Evolutionary conservation across 2,113 vertebrate species (phyloP).

Genomic region (Isichthys henryi): DNA sequence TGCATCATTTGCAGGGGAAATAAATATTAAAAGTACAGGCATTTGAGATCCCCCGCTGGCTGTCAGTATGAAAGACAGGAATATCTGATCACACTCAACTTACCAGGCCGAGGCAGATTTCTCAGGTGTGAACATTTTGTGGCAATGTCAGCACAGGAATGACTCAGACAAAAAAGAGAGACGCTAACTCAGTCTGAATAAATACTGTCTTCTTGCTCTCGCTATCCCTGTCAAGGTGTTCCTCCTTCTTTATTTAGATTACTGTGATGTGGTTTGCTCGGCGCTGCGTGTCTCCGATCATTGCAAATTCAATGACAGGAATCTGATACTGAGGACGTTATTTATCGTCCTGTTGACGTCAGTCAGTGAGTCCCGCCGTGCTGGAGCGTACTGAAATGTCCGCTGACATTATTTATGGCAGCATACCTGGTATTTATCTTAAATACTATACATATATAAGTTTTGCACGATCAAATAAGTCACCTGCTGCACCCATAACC

Average conservation of each 20-base stretch:
- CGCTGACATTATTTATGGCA: background rate
- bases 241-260: background rate
- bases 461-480: background rate
- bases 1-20: slow-evolving; percentile 8
- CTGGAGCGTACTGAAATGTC: background rate
- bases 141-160: background rate
- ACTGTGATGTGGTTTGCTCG: background rate
- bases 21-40: background rate
- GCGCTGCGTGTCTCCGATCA: background rate
- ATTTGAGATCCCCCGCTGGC: background rate
- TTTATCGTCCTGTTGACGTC: background rate
- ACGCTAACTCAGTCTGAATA: background rate
- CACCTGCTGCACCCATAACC: background rate
- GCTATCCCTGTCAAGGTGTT: background rate
- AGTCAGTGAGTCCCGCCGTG: background rate
- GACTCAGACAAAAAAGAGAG: background rate
- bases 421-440: background rate
- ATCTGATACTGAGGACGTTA: background rate
- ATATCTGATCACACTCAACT: slow-evolving; percentile 7
- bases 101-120: background rate
- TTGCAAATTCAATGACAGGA: background rate
- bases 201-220: background rate
- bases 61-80: background rate
- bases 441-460: background rate
- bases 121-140: background rate